Conservation (phyloP, 30 jellyfish, hydroid and myxozoan genomes). For the Mastigias papua region DNA sequence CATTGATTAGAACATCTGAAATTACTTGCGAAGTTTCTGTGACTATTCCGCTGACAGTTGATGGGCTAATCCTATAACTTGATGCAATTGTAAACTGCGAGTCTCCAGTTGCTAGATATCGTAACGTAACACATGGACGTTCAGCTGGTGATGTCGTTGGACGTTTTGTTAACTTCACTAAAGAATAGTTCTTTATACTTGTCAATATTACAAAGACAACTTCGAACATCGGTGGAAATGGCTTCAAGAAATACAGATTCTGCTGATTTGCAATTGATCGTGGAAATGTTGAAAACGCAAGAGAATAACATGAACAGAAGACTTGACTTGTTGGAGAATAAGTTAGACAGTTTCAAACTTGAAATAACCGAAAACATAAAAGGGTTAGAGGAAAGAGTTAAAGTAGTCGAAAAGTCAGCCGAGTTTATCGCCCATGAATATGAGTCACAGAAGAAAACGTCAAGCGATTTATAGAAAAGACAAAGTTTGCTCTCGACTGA, state of each 20-base stretch:
- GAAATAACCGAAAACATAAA: neutral
- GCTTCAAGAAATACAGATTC: neutral
- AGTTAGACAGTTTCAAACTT: neutral
- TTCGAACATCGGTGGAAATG: neutral
- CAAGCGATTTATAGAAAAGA: neutral
- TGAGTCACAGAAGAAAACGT: neutral
- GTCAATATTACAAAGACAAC: neutral
- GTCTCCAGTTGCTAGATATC: no score
- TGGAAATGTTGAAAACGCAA: neutral
- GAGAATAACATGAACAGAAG: neutral
- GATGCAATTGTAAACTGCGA: no score
- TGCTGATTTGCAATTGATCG: neutral
- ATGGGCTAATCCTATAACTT: no score
- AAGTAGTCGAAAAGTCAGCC: slow-evolving; percentile 2
- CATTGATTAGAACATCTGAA: no score
- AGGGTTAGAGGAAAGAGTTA: slow-evolving; percentile 3
- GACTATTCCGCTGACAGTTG: no score
- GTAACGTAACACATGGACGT: no score
- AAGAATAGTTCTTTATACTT: neutral
- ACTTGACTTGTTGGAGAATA: slow-evolving; percentile 1
- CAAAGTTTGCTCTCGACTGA: neutral
- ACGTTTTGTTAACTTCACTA: neutral
- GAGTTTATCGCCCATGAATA: slow-evolving; percentile 2
- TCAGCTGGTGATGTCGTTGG: no score
- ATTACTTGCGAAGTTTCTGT: no score